Evolutionary conservation across 2,113 vertebrate genomes (phyloP).

Genomic region (Phyllopteryx taeniolatus): DNA sequence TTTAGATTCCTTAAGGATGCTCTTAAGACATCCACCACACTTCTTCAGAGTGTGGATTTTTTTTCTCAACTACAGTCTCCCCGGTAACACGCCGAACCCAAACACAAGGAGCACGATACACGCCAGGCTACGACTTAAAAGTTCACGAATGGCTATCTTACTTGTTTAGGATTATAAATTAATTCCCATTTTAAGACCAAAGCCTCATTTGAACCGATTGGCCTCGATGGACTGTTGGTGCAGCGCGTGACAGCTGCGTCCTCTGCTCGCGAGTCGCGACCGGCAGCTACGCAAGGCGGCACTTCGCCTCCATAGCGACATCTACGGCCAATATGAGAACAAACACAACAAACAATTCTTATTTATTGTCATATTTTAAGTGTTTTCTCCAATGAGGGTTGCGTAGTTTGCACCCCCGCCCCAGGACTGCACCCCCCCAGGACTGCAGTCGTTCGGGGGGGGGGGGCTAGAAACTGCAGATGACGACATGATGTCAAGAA

Average conservation of each 20-base stretch:
- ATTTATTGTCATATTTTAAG: too few species aligned
- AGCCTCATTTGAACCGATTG: not conserved
- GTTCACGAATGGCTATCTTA: too few species aligned
- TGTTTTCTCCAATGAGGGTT: too few species aligned
- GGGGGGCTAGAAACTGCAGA: too few species aligned
- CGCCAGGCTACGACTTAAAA: not conserved
- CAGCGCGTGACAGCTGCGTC: constrained; percentile 56
- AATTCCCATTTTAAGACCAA: not conserved
- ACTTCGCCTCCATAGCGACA: not conserved
- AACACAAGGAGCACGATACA: constrained; percentile 12
- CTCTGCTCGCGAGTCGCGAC: constrained; percentile 25
- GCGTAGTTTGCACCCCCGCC: too few species aligned
- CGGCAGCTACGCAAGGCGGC: constrained; percentile 18
- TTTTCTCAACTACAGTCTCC: constrained; percentile 29
- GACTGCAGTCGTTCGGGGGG: too few species aligned
- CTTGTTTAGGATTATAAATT: not conserved
- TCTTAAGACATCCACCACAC: constrained; percentile 11
- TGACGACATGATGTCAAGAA: too few species aligned
- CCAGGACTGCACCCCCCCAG: too few species aligned
- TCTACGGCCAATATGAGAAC: not conserved
- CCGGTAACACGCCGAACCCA: constrained; percentile 21
- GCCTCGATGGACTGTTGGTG: not conserved
- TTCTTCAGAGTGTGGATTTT: not conserved
- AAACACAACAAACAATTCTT: not conserved
- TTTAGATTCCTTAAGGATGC: not conserved